Evolutionary conservation across 2,113 vertebrate species (phyloP).

Genomic region (Petromus typicus): DNA sequence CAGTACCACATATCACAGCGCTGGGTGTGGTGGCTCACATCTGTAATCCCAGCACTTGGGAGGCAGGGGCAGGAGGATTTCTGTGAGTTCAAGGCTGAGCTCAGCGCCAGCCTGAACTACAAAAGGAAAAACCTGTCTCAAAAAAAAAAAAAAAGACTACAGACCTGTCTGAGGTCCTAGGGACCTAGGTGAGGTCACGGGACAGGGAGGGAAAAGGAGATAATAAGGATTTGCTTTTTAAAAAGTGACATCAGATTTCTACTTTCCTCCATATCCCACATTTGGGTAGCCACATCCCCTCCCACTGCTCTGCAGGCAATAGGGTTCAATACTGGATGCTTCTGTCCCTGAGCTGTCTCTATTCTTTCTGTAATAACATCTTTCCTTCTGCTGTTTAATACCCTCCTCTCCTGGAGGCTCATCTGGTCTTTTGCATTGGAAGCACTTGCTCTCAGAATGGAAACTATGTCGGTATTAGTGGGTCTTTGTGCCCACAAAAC

Average conservation of each 20-base stretch:
- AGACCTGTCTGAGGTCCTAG: not conserved
- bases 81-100: no score
- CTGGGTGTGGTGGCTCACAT: no score
- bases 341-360: not conserved
- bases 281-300: not conserved
- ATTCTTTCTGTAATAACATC: not conserved
- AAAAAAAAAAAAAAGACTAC: no score
- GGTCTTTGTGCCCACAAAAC: not conserved
- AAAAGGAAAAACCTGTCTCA: no score
- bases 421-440: not conserved
- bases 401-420: not conserved
- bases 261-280: no score
- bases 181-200: no score
- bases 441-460: rapidly evolving
- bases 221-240: not conserved
- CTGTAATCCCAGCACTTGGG: no score
- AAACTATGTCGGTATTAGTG: not conserved
- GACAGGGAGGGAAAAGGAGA: no score
- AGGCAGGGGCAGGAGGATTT: no score
- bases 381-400: no score
- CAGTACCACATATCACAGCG: no score
- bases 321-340: rapidly evolving
- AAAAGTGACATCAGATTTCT: not conserved
- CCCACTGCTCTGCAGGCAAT: rapidly evolving
- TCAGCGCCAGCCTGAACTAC: no score